A percentile compares a stretch with the other conserved stretches of the same genome.
These are phyloP conservation scores for Bombus picipes DNA, from an alignment of 1,140 invertebrate genomes.

Conservation along the genomic window DNA sequence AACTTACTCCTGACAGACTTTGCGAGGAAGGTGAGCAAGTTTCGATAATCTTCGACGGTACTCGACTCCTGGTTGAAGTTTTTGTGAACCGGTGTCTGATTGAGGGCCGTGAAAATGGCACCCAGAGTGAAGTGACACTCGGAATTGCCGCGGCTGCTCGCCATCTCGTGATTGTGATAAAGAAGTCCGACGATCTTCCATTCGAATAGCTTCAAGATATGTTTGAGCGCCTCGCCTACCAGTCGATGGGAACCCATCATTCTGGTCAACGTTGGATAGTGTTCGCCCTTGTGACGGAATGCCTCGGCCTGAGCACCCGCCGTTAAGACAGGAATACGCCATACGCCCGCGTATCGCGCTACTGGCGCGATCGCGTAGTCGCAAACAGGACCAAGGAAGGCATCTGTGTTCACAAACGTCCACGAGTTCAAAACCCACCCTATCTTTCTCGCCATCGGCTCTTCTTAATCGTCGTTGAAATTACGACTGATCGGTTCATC, in stretches of 20 bases:
- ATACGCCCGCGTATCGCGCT: constrained; percentile 92
- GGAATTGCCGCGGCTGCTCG: constrained; percentile 85
- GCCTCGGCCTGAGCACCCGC: constrained; percentile 92
- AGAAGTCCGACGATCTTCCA: constrained; percentile 88
- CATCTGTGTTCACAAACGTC: constrained; percentile 84
- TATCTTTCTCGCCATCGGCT: background rate
- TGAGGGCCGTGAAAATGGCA: constrained; percentile 87
- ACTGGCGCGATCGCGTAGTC: constrained; percentile 96
- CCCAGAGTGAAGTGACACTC: constrained; percentile 89
- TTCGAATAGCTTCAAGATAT: constrained; percentile 87
- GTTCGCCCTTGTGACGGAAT: constrained; percentile 87
- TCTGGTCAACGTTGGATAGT: constrained; percentile 91
- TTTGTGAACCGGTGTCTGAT: constrained; percentile 84
- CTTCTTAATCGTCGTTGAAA: background rate
- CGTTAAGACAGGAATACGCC: constrained; percentile 94
- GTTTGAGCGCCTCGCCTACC: constrained; percentile 87
- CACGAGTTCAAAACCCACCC: constrained; percentile 33
- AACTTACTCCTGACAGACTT: constrained; percentile 91
- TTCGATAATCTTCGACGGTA: constrained; percentile 83
- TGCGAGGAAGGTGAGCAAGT: constrained; percentile 86
- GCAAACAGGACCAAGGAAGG: constrained; percentile 95
- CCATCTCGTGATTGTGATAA: constrained; percentile 87
- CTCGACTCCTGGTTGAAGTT: constrained; percentile 86
- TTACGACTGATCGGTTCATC: too few relatives aligned
- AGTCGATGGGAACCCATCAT: constrained; percentile 92